These are phyloP conservation scores for Cephus runcator DNA, from an alignment of 2,888 invertebrate genomes.

Conservation along the genomic window DNA sequence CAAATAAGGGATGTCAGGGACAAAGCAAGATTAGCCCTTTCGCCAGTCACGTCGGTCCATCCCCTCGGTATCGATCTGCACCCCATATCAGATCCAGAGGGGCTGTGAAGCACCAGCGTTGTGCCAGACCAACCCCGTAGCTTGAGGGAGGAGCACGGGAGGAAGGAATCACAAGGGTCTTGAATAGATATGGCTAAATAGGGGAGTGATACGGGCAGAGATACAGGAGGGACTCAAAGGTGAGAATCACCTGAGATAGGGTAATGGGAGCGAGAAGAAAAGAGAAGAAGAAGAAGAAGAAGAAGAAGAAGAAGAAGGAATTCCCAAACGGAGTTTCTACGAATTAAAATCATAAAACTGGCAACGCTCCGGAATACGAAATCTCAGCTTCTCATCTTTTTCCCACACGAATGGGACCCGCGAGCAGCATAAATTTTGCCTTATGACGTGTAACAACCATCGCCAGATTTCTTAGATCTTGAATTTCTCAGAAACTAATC, in stretches of 20 bases:
- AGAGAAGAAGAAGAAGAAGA: neutral
- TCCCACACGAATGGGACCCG: slow-evolving; percentile 19
- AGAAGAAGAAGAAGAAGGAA: neutral
- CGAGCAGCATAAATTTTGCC: slow-evolving; percentile 44
- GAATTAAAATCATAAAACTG: slow-evolving; percentile 52
- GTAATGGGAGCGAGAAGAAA: neutral
- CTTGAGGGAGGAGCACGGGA: neutral
- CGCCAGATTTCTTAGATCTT: slow-evolving; percentile 28
- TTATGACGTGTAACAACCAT: slow-evolving; percentile 24
- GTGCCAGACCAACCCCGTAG: neutral
- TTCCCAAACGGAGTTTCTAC: slow-evolving; percentile 26
- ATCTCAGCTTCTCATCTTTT: slow-evolving; percentile 25
- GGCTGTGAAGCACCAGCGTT: neutral
- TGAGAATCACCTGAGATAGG: neutral
- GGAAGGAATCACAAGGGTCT: no score
- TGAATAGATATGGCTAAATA: no score
- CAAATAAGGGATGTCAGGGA: no score
- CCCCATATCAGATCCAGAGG: neutral
- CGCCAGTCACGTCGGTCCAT: no score
- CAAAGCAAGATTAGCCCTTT: no score
- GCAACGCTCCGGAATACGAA: slow-evolving; percentile 36
- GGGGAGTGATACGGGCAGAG: neutral
- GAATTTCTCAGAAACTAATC: slow-evolving; percentile 46
- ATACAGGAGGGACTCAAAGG: neutral
- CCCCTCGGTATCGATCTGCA: no score